These are phyloP conservation scores for Myotis daubentonii DNA, from an alignment of 2,797 vertebrate species.

Conservation along the genomic window DNA sequence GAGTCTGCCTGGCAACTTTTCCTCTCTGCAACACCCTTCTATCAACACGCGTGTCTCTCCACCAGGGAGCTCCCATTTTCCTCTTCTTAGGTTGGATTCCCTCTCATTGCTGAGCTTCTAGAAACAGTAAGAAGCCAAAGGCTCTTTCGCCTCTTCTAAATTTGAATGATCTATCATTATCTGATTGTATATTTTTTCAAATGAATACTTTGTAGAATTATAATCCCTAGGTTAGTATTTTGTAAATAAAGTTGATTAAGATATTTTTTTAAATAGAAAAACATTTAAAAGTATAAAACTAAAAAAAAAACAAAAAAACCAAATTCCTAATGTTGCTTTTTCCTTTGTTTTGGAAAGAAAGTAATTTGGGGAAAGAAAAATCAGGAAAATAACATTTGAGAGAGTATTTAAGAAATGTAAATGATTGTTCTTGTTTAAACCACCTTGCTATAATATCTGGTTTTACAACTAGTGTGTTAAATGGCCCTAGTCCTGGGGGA, in stretches of 20 bases:
- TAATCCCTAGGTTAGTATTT: conserved; percentile 6
- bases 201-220: not conserved
- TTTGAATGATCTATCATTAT: not conserved
- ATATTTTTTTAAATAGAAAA: conserved; percentile 9
- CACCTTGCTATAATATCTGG: not conserved
- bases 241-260: conserved; percentile 36
- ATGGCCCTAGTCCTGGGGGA: not conserved
- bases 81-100: not conserved
- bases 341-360: not conserved
- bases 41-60: not conserved
- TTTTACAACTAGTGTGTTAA: conserved; percentile 44
- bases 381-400: conserved; percentile 9
- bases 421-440: conserved; percentile 6
- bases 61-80: not conserved
- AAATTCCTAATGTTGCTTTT: not conserved
- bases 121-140: not conserved
- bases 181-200: not conserved
- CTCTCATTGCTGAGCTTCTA: not conserved
- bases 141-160: not conserved
- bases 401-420: conserved; percentile 31
- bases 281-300: not conserved
- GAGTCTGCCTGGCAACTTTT: not conserved
- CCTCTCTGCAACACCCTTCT: not conserved
- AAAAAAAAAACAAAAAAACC: not conserved
- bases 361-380: not conserved